A percentile compares a stretch with the other conserved stretches of the same genome.
Evolutionary conservation across 1,140 invertebrate species (phyloP).

Genomic region (Luehdorfia chinensis): DNA sequence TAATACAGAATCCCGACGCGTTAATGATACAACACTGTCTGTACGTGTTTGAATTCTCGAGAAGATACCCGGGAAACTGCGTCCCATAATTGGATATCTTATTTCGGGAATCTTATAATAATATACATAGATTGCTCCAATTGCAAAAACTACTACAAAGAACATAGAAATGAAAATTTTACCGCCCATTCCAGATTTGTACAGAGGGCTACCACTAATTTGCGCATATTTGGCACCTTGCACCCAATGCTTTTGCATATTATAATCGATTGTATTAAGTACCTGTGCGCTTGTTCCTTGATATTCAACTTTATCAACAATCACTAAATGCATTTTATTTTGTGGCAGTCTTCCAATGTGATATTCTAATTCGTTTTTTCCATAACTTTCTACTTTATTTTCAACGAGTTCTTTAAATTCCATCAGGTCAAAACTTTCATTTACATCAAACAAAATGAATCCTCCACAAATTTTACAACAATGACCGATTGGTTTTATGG

Average conservation of each 20-base stretch:
- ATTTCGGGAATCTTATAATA: slow-evolving; percentile 52
- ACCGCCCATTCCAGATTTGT: slow-evolving; percentile 35
- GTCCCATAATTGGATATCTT: slow-evolving; percentile 26
- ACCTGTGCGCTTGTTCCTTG: slow-evolving; percentile 46
- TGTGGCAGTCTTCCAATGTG: slow-evolving; percentile 40
- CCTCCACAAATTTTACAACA: slow-evolving; percentile 66
- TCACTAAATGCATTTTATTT: slow-evolving; percentile 48
- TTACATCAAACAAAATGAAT: slow-evolving; percentile 39
- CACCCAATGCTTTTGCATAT: slow-evolving; percentile 33
- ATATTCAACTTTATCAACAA: slow-evolving; percentile 56
- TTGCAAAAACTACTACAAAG: slow-evolving; percentile 37
- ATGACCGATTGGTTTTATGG: slow-evolving; percentile 54
- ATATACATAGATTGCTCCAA: slow-evolving; percentile 47
- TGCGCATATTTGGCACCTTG: slow-evolving; percentile 27
- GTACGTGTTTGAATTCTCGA: slow-evolving; percentile 51
- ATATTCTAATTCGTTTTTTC: slow-evolving; percentile 34
- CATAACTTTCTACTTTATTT: slow-evolving; percentile 32
- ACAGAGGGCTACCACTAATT: slow-evolving; percentile 49
- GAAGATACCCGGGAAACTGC: slow-evolving; percentile 30
- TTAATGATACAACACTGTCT: slow-evolving; percentile 62
- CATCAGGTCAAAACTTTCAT: slow-evolving; percentile 44
- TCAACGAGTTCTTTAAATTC: slow-evolving; percentile 44
- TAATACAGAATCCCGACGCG: slow-evolving; percentile 49
- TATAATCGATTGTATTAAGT: slow-evolving; percentile 36
- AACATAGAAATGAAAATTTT: slow-evolving; percentile 59